Base-by-base conservation (phyloP, 1,140 invertebrate species). In the Drosophila nigromelanica region DNA sequence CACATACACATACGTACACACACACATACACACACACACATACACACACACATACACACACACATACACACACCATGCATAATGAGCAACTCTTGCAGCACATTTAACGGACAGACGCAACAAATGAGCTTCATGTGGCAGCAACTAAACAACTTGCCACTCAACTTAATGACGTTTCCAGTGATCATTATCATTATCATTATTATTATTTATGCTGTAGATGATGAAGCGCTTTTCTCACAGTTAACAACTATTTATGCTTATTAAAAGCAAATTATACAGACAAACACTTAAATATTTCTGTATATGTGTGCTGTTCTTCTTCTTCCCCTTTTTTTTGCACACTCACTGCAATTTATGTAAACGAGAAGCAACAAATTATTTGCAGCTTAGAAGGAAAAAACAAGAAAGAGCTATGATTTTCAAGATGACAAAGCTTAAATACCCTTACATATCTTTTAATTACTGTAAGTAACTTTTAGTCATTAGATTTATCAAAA, bases 201-300 rank as follows among this genome's bases (percentile, higher is more conserved):
- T 50, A 21, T 18, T 42, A 62, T 69, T 73, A 61, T 77, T 73
- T 61, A 55, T 74, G 45, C 42, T 27, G 21, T 24, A 62, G 50
- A 66, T 81, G 81, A 85, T 87, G 70, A 81, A 86, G 76, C 83
- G 82, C 43, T 86, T 85, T 63, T 55, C 21, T 42, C 24, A 15
- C 18, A 40, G 43, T 69, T 76, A 58, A 51, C 37, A 81, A 80
- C 83, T 80, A 80, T 80, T 83, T 76, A 40, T 48, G 50, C 54
- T 89, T 89, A 83, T 87, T 83, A 87, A 87, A 87, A 77, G 76
- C 40, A 73, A 87, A 83, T 89, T 89, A 89, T 74, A 50, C 68
- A 63, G 69, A 62, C 68, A 63, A 73, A 76, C 55, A 83, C 60
- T 42, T 59, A 80, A 27, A 40, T n/a, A 30, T 4, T 51, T 45